A percentile compares a stretch with the other conserved stretches of the same genome.
Evolutionary conservation across 2,888 invertebrate species (phyloP).

Genomic region (Oscheius sp.): DNA sequence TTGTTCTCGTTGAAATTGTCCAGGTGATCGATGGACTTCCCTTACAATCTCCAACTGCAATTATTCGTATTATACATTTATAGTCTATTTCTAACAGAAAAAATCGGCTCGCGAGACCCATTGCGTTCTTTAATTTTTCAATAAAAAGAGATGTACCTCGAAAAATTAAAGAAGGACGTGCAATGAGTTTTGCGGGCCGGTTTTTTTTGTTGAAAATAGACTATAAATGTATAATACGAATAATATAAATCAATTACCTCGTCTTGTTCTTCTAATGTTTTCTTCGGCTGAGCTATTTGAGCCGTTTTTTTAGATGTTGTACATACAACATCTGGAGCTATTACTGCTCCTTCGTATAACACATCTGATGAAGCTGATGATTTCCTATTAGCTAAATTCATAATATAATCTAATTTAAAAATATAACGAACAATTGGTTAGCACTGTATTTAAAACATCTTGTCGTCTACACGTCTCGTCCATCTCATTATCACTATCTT

Average conservation of each 20-base stretch:
- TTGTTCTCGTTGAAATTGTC: neutral
- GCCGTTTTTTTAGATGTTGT: neutral
- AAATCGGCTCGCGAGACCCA: too few relatives aligned
- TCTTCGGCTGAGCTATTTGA: neutral
- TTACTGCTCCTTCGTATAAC: neutral
- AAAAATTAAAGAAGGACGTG: too few relatives aligned
- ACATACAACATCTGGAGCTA: neutral
- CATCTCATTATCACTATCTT: neutral
- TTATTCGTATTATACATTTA: neutral
- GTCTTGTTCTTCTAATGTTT: too few relatives aligned
- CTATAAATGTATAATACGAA: neutral
- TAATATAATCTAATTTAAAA: too few relatives aligned
- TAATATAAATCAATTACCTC: neutral
- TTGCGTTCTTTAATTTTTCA: too few relatives aligned
- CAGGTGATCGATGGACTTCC: neutral
- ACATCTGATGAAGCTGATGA: neutral
- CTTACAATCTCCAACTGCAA: slow-evolving; percentile 13
- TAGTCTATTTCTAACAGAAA: neutral
- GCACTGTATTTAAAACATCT: too few relatives aligned
- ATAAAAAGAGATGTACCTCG: neutral
- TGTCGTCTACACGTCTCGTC: neutral
- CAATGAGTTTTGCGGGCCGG: too few relatives aligned
- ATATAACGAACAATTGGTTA: too few relatives aligned
- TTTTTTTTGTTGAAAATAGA: neutral
- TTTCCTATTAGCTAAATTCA: neutral